These are phyloP conservation scores for Stenolophus ochropezus DNA, from an alignment of 2,888 invertebrate genomes.

Conservation along the genomic window DNA sequence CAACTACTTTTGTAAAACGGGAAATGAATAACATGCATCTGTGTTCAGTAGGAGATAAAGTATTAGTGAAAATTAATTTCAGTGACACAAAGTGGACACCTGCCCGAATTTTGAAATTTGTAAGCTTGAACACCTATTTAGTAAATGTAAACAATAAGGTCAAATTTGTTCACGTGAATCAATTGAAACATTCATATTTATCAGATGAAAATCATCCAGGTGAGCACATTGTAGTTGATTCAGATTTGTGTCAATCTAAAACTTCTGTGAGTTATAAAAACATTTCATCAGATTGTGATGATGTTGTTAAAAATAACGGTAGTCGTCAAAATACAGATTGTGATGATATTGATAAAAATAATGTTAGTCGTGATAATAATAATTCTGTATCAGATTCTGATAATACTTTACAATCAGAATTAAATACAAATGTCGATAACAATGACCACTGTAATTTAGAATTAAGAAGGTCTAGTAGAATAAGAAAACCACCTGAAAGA, in stretches of 20 bases:
- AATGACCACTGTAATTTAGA: not conserved
- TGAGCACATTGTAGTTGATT: not conserved
- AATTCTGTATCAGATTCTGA: no score
- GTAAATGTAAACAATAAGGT: not conserved
- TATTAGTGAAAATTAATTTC: not conserved
- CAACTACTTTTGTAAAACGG: not conserved
- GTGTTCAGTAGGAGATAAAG: not conserved
- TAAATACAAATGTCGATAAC: not conserved
- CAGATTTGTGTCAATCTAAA: no score
- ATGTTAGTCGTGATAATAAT: no score
- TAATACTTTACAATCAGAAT: not conserved
- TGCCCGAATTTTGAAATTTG: not conserved
- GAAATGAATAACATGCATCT: not conserved
- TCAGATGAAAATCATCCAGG: not conserved
- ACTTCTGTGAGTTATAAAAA: no score
- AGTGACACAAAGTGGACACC: not conserved
- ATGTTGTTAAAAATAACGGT: no score
- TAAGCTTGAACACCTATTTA: not conserved
- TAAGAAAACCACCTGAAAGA: not conserved
- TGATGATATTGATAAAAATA: no score
- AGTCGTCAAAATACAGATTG: no score
- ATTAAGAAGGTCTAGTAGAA: not conserved
- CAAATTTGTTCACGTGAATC: not conserved
- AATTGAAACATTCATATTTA: not conserved
- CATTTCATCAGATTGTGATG: not conserved